Evolutionary conservation across 1,140 invertebrate species (phyloP), one percentile per base, ranked within the genome.

Genomic region (Drosophila bocki): DNA sequence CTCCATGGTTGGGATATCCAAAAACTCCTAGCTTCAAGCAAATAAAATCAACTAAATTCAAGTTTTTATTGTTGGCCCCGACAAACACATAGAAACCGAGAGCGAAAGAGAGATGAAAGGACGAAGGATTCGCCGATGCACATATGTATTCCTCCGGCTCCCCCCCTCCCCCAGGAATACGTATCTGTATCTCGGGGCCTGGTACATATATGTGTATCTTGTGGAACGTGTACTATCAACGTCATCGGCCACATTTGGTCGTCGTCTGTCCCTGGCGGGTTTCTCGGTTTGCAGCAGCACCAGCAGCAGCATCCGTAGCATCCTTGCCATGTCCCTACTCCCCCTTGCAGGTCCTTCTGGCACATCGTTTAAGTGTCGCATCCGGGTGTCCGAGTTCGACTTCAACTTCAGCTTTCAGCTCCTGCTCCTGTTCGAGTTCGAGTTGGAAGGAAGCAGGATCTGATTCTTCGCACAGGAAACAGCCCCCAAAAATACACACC

Each of bases 21-120:
- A 74, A 72, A 74, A 74, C 70, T 74, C 70, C 54, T 39, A 32
- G 67, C 67, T 41, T 39, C 42, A 39, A 61, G 54, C 70, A 75
- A 85, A 90, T 88, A 90, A 77, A 79, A 88, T 88, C 85, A 83
- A 90, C 85, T 90, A 84, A 83, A 88, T 72, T 88, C 75, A 91
- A 90, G 67, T 85, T 88, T 88, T 90, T 85, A 88, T 88, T 88
- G 85, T 90, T 83, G 87, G 67, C 75, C 64, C 22, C 13, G 26
- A 32, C 15, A 15, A 50, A 3, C 45, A 47, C 45, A 26, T n/a
- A 51, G 48, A 50, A 1, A 48, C n/a, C 4, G 8, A 35, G 15
- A 41, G 26, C 3, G 13, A 17, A 32, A 33, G 44, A 26, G 15
- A 6, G n/a, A 33, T 2, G 50, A 35, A 37, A 37, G 3, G 62